phyloP scores from a whole-genome alignment of 1,140 invertebrate species.

The Aphaenogaster ashmeadi region DNA sequence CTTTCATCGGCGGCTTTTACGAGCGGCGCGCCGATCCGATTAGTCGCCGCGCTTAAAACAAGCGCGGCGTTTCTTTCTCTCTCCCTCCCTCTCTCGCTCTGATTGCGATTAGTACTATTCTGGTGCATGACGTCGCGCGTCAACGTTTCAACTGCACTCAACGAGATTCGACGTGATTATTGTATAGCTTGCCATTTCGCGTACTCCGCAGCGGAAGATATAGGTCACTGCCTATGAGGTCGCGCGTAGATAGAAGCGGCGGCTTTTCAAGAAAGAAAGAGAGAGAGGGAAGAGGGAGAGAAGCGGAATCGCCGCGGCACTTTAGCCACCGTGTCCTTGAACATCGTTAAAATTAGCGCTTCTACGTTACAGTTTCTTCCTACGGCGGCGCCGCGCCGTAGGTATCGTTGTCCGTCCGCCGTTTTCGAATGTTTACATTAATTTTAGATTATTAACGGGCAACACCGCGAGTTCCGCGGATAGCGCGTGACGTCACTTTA shows the following conservation, averaged over 20 bases:
- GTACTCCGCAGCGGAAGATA: conserved; percentile 63
- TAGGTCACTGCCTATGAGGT: conserved; percentile 79
- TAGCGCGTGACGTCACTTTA: conserved; percentile 61
- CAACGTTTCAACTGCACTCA: conserved; percentile 64
- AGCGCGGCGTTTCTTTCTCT: background rate
- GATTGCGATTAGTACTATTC: conserved; percentile 70
- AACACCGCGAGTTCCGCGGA: conserved; percentile 10
- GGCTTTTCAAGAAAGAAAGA: conserved; percentile 11
- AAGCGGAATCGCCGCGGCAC: conserved; percentile 27
- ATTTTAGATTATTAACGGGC: conserved; percentile 70
- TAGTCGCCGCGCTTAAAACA: conserved; percentile 42
- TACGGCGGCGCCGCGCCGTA: conserved; percentile 5
- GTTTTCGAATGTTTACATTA: conserved; percentile 63
- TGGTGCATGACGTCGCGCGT: conserved; percentile 65
- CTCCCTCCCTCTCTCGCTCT: background rate
- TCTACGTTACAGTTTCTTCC: conserved; percentile 58
- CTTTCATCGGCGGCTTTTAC: conserved; percentile 21
- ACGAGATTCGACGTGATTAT: conserved; percentile 70
- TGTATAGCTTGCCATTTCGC: conserved; percentile 55
- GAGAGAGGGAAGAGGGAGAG: conserved; percentile 11
- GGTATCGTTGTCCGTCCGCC: background rate
- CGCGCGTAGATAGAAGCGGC: conserved; percentile 70
- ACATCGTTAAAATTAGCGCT: conserved; percentile 72
- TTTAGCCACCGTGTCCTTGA: conserved; percentile 69
- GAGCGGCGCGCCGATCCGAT: conserved; percentile 48